These are phyloP conservation scores for Chromoteleia sp. DNA, from an alignment of 2,888 invertebrate genomes.

Conservation along the genomic window DNA sequence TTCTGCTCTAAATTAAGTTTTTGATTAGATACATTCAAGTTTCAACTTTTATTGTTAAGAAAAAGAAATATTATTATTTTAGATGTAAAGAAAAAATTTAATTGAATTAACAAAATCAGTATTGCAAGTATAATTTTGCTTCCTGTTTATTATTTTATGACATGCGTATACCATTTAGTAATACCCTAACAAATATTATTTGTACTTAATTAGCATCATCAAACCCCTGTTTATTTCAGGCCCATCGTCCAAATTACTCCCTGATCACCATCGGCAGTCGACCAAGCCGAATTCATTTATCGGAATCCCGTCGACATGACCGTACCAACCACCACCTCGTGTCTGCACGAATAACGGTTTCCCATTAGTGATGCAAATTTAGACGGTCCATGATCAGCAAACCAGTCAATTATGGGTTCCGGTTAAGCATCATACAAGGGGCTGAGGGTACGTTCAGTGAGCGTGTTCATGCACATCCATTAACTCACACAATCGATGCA, in stretches of 20 bases:
- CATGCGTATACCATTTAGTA: too few species aligned
- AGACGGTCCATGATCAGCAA: slow-evolving; percentile 41
- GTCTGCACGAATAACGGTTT: slow-evolving; percentile 28
- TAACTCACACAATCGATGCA: slow-evolving; percentile 67
- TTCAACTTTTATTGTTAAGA: too few species aligned
- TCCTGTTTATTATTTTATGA: too few species aligned
- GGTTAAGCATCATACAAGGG: slow-evolving; percentile 42
- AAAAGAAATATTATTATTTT: too few species aligned
- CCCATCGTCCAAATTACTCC: slow-evolving; percentile 10
- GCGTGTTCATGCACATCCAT: slow-evolving; percentile 57
- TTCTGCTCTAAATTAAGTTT: too few species aligned
- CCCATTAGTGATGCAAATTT: slow-evolving; percentile 12
- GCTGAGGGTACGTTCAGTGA: slow-evolving; percentile 35
- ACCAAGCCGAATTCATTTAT: slow-evolving; percentile 18
- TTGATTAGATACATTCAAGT: too few species aligned
- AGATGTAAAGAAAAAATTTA: too few species aligned
- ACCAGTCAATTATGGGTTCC: slow-evolving; percentile 52
- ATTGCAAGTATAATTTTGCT: too few species aligned
- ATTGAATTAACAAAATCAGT: too few species aligned
- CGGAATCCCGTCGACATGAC: slow-evolving; percentile 7
- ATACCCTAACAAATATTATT: too few species aligned
- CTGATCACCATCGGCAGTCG: slow-evolving; percentile 3
- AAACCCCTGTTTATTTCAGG: neutral
- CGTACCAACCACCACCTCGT: neutral
- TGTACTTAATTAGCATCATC: too few species aligned